A percentile compares a stretch with the other conserved stretches of the same genome.
phyloP scores from a whole-genome alignment of 2,888 invertebrate species.

The Agriotes lineatus region DNA sequence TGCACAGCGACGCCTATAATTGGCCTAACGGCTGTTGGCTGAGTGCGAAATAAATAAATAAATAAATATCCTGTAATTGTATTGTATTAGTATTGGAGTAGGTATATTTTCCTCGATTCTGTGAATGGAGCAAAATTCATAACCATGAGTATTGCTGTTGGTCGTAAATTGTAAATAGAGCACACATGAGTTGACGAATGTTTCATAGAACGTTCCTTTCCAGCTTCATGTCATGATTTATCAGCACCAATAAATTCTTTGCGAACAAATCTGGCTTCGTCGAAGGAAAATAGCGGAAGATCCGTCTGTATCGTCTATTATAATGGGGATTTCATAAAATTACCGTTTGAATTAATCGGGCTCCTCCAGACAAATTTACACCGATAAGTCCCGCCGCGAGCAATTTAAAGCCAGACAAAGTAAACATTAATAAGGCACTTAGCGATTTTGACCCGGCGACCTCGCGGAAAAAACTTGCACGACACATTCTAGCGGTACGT shows the following conservation, averaged over 20 bases:
- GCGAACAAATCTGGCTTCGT: neutral
- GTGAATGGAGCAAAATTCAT: too few species aligned
- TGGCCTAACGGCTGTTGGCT: too few species aligned
- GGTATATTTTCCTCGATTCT: too few species aligned
- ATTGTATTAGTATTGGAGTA: too few species aligned
- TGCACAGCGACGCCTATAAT: too few species aligned
- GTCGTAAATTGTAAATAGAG: too few species aligned
- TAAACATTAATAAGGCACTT: neutral
- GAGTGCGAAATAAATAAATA: too few species aligned
- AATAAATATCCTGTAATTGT: too few species aligned
- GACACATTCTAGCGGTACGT: slow-evolving; percentile 26
- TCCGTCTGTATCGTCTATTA: neutral
- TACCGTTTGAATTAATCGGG: neutral
- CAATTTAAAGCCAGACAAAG: neutral
- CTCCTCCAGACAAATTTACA: slow-evolving; percentile 4
- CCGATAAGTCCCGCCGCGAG: neutral
- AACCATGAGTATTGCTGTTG: too few species aligned
- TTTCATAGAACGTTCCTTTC: too few species aligned
- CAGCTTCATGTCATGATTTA: too few species aligned
- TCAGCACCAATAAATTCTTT: neutral
- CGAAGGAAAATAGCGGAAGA: neutral
- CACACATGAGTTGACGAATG: too few species aligned
- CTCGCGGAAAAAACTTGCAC: slow-evolving; percentile 24
- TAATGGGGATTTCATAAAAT: slow-evolving; percentile 9
- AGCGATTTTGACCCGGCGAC: slow-evolving; percentile 18